A percentile compares a stretch with the other conserved stretches of the same genome.
Evolutionary conservation across 2,113 vertebrate genomes (phyloP).

Genomic region (Scolopax mira): DNA sequence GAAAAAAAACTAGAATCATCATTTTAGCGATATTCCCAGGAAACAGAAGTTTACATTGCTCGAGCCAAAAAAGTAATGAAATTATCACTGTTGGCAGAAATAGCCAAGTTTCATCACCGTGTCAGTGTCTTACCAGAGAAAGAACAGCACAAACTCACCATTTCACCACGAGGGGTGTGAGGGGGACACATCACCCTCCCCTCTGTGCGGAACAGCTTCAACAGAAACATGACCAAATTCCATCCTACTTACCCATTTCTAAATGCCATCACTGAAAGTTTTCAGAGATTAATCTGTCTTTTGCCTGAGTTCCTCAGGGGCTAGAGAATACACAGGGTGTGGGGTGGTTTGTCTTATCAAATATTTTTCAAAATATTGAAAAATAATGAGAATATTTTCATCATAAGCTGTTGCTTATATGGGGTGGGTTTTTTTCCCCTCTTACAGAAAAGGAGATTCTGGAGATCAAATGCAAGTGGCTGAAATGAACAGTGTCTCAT

Average conservation of each 20-base stretch:
- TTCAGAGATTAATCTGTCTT: background rate
- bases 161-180: background rate
- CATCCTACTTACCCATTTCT: background rate
- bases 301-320: background rate
- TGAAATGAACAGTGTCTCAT: background rate
- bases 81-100: background rate
- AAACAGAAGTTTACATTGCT: background rate
- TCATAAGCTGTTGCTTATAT: background rate
- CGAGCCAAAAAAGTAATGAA: constrained; percentile 17
- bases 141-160: background rate
- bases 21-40: background rate
- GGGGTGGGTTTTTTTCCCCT: background rate
- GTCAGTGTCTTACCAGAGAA: background rate
- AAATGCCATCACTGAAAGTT: background rate
- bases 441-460: background rate
- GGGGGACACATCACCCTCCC: background rate
- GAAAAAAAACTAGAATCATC: background rate
- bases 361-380: background rate
- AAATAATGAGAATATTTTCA: no score
- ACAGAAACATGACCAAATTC: background rate
- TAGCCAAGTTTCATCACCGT: background rate
- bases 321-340: background rate
- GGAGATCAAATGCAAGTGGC: background rate
- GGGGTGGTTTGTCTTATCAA: background rate
- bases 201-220: background rate